phyloP scores from a whole-genome alignment of 1,140 invertebrate species.

The Neocloeon triangulifer region DNA sequence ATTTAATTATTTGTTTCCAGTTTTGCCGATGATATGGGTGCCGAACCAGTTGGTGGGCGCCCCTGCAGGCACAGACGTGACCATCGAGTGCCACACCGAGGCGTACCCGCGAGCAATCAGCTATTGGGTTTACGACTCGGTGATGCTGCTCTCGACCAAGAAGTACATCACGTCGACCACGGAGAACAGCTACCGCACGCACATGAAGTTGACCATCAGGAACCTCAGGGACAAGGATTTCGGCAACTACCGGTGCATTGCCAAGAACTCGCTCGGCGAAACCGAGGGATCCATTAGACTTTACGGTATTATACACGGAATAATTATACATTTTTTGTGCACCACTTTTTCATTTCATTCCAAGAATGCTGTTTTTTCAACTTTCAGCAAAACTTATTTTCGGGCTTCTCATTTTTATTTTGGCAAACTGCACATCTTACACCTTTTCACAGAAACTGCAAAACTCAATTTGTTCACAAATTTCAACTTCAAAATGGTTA shows the following conservation, averaged over 20 bases:
- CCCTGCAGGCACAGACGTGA: slow-evolving; percentile 66
- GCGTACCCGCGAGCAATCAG: slow-evolving; percentile 80
- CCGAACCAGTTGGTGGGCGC: slow-evolving; percentile 79
- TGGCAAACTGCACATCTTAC: neutral
- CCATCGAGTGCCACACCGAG: slow-evolving; percentile 79
- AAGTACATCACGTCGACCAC: slow-evolving; percentile 54
- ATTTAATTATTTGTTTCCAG: slow-evolving; percentile 30
- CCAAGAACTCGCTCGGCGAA: slow-evolving; percentile 83
- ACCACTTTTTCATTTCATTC: neutral
- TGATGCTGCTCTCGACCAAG: slow-evolving; percentile 61
- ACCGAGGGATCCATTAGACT: slow-evolving; percentile 78
- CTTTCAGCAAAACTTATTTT: neutral
- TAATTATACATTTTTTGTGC: slow-evolving; percentile 1
- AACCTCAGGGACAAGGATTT: slow-evolving; percentile 55
- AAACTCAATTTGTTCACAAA: no score
- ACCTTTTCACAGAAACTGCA: no score
- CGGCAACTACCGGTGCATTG: slow-evolving; percentile 68
- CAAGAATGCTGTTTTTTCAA: slow-evolving; percentile 2
- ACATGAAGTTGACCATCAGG: slow-evolving; percentile 66
- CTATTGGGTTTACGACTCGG: slow-evolving; percentile 73
- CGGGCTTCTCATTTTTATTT: neutral
- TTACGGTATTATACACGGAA: slow-evolving; percentile 58
- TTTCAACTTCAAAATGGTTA: no score
- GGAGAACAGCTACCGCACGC: slow-evolving; percentile 61
- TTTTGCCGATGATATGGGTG: slow-evolving; percentile 79